Evolutionary conservation across 2,113 vertebrate species (phyloP).

Genomic region (Mormyrus lacerda): DNA sequence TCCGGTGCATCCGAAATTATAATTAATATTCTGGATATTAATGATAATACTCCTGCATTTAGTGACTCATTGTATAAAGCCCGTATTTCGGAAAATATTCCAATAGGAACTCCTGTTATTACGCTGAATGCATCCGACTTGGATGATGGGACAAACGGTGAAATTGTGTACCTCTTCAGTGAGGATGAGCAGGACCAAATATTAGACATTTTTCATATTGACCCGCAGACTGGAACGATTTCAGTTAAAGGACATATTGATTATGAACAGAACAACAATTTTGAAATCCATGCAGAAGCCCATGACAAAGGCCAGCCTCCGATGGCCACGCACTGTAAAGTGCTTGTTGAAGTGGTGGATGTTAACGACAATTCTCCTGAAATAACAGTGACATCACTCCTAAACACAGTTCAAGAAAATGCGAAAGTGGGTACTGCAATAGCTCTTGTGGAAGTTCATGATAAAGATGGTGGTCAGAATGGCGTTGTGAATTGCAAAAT

Average conservation of each 20-base stretch:
- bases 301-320: slow-evolving; percentile 60
- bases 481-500: slow-evolving; percentile 40
- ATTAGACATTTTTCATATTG: slow-evolving; percentile 41
- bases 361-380: slow-evolving; percentile 73
- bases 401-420: slow-evolving; percentile 56
- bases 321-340: slow-evolving; percentile 52
- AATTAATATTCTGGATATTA: slow-evolving; percentile 60
- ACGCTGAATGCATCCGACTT: slow-evolving; percentile 55
- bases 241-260: slow-evolving; percentile 50
- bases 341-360: slow-evolving; percentile 61
- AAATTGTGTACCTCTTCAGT: slow-evolving; percentile 48
- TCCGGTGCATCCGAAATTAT: slow-evolving; percentile 53
- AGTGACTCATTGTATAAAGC: slow-evolving; percentile 49
- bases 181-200: slow-evolving; percentile 34
- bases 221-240: slow-evolving; percentile 37
- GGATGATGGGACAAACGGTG: slow-evolving; percentile 60
- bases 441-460: slow-evolving; percentile 60
- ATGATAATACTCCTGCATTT: slow-evolving; percentile 67
- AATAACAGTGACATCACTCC: slow-evolving; percentile 56
- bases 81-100: slow-evolving; percentile 52
- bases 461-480: slow-evolving; percentile 58
- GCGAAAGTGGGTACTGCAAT: slow-evolving; percentile 54
- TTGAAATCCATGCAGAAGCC: slow-evolving; percentile 67
- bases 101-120: slow-evolving; percentile 40
- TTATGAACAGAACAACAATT: slow-evolving; percentile 60